These are phyloP conservation scores for Megaceryle alcyon DNA, from an alignment of 2,797 vertebrate genomes.

Conservation along the genomic window DNA sequence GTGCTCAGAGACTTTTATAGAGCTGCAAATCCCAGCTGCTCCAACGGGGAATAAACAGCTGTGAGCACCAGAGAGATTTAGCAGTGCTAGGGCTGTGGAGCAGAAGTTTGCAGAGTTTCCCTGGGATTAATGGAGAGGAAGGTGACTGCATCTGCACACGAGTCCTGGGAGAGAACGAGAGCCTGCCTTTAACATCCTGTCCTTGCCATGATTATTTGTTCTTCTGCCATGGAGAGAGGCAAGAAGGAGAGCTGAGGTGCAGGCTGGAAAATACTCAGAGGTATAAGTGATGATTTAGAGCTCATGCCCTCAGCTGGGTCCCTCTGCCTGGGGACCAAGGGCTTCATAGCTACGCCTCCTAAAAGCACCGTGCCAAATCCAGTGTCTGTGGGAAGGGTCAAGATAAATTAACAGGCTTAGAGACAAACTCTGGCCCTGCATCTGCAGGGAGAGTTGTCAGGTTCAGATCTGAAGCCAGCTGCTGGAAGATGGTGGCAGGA, in stretches of 20 bases:
- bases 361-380: neutral
- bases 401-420: neutral
- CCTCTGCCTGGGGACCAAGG: neutral
- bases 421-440: neutral
- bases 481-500: neutral
- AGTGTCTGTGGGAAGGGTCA: neutral
- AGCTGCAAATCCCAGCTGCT: constrained; percentile 41
- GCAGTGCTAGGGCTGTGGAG: neutral
- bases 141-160: neutral
- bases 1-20: neutral
- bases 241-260: neutral
- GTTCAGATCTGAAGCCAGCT: neutral
- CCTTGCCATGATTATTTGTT: neutral
- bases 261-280: neutral
- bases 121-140: neutral
- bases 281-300: neutral
- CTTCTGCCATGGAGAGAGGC: neutral
- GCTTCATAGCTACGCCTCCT: neutral
- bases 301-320: accelerated
- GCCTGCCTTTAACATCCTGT: neutral
- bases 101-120: neutral
- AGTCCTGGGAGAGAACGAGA: neutral
- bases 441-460: neutral
- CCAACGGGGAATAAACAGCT: neutral
- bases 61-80: neutral